Evolutionary conservation across 1,140 invertebrate genomes (phyloP).

Genomic region (Wasmannia auropunctata): DNA sequence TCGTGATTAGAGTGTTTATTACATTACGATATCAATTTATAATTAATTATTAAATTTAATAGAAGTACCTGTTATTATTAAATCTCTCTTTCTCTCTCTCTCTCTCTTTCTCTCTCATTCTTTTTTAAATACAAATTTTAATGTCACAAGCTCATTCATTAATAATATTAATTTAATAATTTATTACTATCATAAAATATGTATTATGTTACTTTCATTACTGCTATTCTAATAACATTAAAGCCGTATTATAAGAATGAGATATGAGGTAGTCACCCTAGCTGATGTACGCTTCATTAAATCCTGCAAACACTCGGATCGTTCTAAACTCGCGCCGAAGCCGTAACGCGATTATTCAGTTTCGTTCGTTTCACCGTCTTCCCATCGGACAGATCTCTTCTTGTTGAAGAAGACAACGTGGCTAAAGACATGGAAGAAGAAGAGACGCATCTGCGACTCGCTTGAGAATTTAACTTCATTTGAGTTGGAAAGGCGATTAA

Average conservation of each 20-base stretch:
- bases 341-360: conserved; percentile 65
- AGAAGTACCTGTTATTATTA: neutral
- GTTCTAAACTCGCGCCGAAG: conserved; percentile 21
- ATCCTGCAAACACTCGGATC: conserved; percentile 41
- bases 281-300: conserved; percentile 40
- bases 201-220: neutral
- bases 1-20: neutral
- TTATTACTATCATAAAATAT: neutral
- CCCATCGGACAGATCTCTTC: conserved; percentile 28
- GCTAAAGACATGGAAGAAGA: conserved; percentile 39
- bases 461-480: conserved; percentile 57
- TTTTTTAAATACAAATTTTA: conserved; percentile 19
- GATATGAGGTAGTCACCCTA: neutral
- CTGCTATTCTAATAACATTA: neutral
- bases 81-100: too few species aligned
- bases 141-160: neutral
- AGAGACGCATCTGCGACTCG: conserved; percentile 57
- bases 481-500: conserved; percentile 55
- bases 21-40: neutral
- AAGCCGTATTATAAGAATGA: neutral
- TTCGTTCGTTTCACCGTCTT: conserved; percentile 40
- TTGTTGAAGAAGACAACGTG: conserved; percentile 45
- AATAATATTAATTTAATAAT: neutral
- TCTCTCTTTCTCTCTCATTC: neutral
- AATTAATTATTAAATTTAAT: neutral